These are phyloP conservation scores for Clostera curtula DNA, from an alignment of 2,888 invertebrate species.

Conservation along the genomic window DNA sequence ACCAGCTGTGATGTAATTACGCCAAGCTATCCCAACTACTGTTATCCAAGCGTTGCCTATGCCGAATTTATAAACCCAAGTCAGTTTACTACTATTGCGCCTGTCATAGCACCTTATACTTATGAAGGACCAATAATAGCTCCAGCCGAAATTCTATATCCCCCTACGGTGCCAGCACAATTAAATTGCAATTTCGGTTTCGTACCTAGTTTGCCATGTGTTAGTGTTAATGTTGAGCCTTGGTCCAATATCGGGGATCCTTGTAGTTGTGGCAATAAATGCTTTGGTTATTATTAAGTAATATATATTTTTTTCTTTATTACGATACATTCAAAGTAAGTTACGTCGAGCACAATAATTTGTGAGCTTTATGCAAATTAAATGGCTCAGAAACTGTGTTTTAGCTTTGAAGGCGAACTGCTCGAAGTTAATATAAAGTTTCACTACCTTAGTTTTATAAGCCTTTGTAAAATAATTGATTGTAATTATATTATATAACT, in stretches of 20 bases:
- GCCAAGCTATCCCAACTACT: conserved; percentile 9
- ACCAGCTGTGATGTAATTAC: conserved; percentile 8
- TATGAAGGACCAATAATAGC: conserved; percentile 2
- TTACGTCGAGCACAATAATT: too few species aligned
- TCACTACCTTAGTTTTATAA: too few species aligned
- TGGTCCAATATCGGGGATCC: conserved; percentile 12
- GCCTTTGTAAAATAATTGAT: too few species aligned
- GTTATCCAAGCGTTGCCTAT: conserved; percentile 9
- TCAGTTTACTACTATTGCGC: conserved; percentile 5
- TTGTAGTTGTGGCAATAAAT: conserved; percentile 14
- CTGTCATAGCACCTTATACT: conserved; percentile 3
- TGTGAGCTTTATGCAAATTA: too few species aligned
- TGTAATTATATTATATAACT: too few species aligned
- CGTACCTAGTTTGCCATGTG: conserved; percentile 27
- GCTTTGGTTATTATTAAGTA: conserved; percentile 18
- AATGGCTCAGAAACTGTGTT: too few species aligned
- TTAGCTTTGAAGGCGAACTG: too few species aligned
- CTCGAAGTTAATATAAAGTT: too few species aligned
- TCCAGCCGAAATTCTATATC: conserved; percentile 30
- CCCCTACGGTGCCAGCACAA: conserved; percentile 36
- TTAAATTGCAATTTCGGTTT: conserved; percentile 33
- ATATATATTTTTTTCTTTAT: too few species aligned
- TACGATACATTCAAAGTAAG: too few species aligned
- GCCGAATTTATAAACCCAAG: too few species aligned
- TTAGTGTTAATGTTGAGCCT: conserved; percentile 34